Evolutionary conservation across 2,113 vertebrate species (phyloP).

Genomic region (Oryzias celebensis): DNA sequence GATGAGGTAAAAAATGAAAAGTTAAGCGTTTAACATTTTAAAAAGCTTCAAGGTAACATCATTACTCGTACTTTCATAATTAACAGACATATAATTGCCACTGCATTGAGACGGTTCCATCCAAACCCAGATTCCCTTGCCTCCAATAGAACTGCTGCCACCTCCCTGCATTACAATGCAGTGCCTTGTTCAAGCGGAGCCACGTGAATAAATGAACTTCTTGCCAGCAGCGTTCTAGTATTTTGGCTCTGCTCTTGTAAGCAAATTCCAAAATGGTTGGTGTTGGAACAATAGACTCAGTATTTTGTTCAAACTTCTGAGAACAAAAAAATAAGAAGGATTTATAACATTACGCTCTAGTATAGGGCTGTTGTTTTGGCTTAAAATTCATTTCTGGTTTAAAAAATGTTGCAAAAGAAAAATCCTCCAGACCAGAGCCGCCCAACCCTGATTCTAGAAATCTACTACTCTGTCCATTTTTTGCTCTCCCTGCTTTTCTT

Average conservation of each 20-base stretch:
- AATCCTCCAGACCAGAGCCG: too few species aligned
- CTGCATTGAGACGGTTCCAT: conserved; percentile 13
- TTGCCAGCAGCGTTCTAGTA: conserved; percentile 21
- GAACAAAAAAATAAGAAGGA: not conserved
- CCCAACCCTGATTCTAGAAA: too few species aligned
- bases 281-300: conserved; percentile 8
- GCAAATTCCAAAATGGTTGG: conserved; percentile 49
- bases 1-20: too few species aligned
- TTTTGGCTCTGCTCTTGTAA: conserved; percentile 43
- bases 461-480: too few species aligned
- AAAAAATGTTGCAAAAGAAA: too few species aligned
- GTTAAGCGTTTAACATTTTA: too few species aligned
- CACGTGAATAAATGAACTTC: conserved; percentile 61
- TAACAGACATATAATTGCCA: not conserved
- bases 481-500: too few species aligned
- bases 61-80: too few species aligned
- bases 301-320: not conserved
- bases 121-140: conserved; percentile 54
- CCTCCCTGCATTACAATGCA: conserved; percentile 51
- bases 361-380: too few species aligned
- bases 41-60: too few species aligned
- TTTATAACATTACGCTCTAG: not conserved
- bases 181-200: conserved; percentile 65
- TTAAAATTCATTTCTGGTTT: too few species aligned
- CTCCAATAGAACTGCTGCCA: conserved; percentile 35